Percentiles rank a stretch among this genome's conserved stretches.
Evolutionary conservation across 2,888 invertebrate species (phyloP).

Genomic region (Patella depressa): DNA sequence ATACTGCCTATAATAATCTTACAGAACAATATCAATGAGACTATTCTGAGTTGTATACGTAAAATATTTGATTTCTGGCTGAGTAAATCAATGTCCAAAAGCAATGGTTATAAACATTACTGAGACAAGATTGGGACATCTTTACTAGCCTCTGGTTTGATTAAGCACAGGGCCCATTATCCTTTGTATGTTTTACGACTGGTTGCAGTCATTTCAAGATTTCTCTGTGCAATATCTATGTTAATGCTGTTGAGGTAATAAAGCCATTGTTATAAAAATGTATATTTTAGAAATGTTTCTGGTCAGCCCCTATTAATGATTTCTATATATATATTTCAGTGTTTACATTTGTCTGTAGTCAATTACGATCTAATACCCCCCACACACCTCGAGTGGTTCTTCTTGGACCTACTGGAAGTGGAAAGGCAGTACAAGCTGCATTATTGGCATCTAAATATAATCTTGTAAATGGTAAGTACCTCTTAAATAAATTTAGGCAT

Average conservation of each 20-base stretch:
- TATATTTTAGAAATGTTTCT: too few species aligned
- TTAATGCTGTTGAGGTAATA: background rate
- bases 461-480: slow-evolving; percentile 66
- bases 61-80: too few species aligned
- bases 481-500: background rate
- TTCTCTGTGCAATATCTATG: background rate
- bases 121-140: too few species aligned
- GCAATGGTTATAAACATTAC: too few species aligned
- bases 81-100: too few species aligned
- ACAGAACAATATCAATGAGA: too few species aligned
- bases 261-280: too few species aligned
- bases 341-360: slow-evolving; percentile 62
- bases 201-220: background rate
- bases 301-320: background rate
- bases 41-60: too few species aligned
- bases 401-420: slow-evolving; percentile 69
- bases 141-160: too few species aligned
- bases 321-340: slow-evolving; percentile 17
- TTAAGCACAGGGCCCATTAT: too few species aligned
- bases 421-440: slow-evolving; percentile 68
- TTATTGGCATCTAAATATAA: slow-evolving; percentile 71
- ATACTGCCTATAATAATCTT: too few species aligned
- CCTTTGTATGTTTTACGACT: background rate
- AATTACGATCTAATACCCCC: slow-evolving; percentile 67
- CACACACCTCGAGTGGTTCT: slow-evolving; percentile 70